phyloP scores from a whole-genome alignment of 2,797 vertebrate genomes.

The Sternarchorhynchus goeldii region DNA sequence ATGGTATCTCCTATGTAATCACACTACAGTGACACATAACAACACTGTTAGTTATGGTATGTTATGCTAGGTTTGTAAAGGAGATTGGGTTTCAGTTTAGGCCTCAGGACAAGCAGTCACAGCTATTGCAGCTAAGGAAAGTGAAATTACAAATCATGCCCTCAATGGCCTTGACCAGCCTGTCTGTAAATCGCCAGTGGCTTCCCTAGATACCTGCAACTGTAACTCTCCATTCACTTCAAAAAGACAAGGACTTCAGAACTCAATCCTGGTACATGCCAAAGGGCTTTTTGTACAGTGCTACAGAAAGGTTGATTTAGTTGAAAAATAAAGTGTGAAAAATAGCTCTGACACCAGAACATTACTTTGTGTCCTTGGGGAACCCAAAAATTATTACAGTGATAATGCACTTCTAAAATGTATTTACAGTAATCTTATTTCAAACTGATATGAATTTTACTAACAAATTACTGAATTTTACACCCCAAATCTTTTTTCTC shows the following conservation, averaged over 20 bases:
- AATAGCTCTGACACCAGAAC: background rate
- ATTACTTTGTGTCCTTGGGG: too few species aligned
- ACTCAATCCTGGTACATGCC: constrained; percentile 22
- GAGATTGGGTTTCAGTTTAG: background rate
- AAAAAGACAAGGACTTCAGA: constrained; percentile 8
- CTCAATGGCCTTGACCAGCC: constrained; percentile 30
- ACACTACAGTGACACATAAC: background rate
- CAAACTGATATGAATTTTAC: too few species aligned
- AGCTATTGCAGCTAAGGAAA: background rate
- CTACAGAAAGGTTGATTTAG: background rate
- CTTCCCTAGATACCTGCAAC: constrained; percentile 34
- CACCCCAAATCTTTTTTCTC: background rate
- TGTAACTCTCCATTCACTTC: constrained; percentile 16
- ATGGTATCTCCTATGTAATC: background rate
- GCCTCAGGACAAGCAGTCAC: constrained; percentile 1
- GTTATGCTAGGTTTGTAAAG: too few species aligned
- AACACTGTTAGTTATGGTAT: too few species aligned
- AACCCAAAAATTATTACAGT: too few species aligned
- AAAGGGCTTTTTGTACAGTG: background rate
- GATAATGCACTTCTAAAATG: too few species aligned
- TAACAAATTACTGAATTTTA: too few species aligned
- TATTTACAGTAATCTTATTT: too few species aligned
- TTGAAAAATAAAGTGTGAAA: background rate
- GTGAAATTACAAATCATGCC: constrained; percentile 14
- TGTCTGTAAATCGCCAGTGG: constrained; percentile 29